Base-by-base conservation (phyloP, 2,888 invertebrate genomes). In the Globia sparganii region DNA sequence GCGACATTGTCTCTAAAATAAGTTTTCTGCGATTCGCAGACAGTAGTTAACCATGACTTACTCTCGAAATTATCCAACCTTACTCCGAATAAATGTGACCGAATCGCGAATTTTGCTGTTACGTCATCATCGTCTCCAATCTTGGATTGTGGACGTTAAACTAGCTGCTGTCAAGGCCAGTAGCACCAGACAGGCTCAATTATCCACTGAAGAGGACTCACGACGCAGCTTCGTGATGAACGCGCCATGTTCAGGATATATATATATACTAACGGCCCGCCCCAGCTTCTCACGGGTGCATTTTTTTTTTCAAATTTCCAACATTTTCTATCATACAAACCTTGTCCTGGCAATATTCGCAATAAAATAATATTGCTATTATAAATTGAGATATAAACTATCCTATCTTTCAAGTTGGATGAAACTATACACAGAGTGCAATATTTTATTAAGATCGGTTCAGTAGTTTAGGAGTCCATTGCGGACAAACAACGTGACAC, bases 151-250 rank as follows among this genome's bases (percentile, higher is more conserved):
- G 81, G 67, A 77, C 75, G 77, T 82, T 75, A 68, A 84, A 86
- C 86, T 72, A 86, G 84, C 79, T 73, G 81, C 77, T 83, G 85
- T 89, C 91, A 93, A 92, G 92, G 92, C 87, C 91, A 88, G 81
- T 61, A 72, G 72, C 49, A 73, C 91, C 92, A 93, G 92, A 92
- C 87, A 90, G 87, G 71, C 77, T 84, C 90, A 89, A 92, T 92
- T 93, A 93, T 89, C 83, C 91, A 91, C 91, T 91, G 89, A 74
- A 82, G 81, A 82, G 81, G 83, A 80, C 75, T 69, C 86, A 84
- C 86, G 84, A 73, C 84, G 79, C 69, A 49, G 69, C 75, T 31
- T n/a, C 77, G 75, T 84, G 84, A 79, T 75, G 28, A 66, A 25
- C 56, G 58, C 28, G 62, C 64, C 34, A 56, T 64, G 71, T 37